Evolutionary conservation across 1,140 invertebrate species (phyloP).

Genomic region (Aphelenchoides avenae): DNA sequence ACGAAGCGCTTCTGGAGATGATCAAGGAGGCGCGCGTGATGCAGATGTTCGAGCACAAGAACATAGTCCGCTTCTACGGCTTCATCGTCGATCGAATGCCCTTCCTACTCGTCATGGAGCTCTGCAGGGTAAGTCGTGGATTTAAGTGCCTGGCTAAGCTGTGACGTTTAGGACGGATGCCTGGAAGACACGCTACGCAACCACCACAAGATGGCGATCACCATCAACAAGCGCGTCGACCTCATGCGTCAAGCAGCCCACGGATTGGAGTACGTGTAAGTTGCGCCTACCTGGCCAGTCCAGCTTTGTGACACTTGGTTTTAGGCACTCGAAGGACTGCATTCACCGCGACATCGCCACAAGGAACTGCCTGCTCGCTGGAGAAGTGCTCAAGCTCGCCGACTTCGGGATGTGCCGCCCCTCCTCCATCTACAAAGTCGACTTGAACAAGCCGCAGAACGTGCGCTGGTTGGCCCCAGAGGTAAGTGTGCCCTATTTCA

Average conservation of each 20-base stretch:
- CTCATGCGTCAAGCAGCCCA: conserved; percentile 41
- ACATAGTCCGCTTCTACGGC: conserved; percentile 50
- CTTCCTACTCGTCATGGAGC: conserved; percentile 49
- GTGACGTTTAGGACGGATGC: conserved; percentile 34
- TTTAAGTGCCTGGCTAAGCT: not conserved
- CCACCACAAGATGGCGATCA: conserved; percentile 3
- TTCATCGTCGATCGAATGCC: conserved; percentile 44
- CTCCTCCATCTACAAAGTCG: conserved; percentile 47
- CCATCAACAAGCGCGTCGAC: conserved; percentile 16
- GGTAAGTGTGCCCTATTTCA: conserved; percentile 3
- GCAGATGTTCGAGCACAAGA: conserved; percentile 48
- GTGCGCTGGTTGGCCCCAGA: conserved; percentile 46
- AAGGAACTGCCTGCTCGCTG: conserved; percentile 44
- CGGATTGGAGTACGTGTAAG: too few species aligned
- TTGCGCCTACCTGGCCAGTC: too few species aligned
- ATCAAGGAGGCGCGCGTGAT: conserved; percentile 52
- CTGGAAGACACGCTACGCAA: conserved; percentile 44
- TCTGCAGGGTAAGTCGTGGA: conserved; percentile 35
- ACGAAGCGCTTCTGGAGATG: conserved; percentile 45
- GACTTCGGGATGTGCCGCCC: conserved; percentile 54
- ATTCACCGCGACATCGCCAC: conserved; percentile 50
- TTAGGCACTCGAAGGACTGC: conserved; percentile 41
- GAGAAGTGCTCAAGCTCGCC: conserved; percentile 36
- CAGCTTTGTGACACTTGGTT: too few species aligned
- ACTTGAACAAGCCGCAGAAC: conserved; percentile 46